These are phyloP conservation scores for Oxytorus armatus DNA, from an alignment of 2,888 invertebrate genomes.

Conservation along the genomic window DNA sequence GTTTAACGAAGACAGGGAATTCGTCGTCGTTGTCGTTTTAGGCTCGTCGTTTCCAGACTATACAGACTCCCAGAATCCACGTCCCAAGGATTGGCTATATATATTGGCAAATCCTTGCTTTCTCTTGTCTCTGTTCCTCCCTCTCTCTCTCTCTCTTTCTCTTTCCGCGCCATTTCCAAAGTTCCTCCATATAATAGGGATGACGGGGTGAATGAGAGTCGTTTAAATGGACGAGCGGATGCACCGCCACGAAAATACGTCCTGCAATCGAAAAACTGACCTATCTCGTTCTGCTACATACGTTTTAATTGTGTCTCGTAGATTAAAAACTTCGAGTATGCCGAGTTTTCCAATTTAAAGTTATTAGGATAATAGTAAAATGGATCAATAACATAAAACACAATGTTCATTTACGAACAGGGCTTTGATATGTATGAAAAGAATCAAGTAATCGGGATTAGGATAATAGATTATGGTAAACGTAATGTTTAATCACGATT, in stretches of 20 bases:
- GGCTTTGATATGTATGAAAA: no score
- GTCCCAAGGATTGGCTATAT: constrained; percentile 51
- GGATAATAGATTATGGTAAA: background rate
- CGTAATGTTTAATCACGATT: background rate
- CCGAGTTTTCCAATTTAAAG: no score
- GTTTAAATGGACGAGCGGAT: background rate
- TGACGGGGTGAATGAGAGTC: background rate
- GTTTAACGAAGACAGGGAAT: constrained; percentile 29
- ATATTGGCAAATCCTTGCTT: constrained; percentile 43
- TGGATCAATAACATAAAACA: no score
- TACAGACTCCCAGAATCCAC: constrained; percentile 30
- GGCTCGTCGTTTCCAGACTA: constrained; percentile 2
- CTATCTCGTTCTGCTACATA: background rate
- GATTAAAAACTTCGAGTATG: background rate
- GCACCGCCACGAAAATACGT: background rate
- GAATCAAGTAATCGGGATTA: no score
- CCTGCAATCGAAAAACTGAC: background rate
- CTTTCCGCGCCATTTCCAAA: background rate
- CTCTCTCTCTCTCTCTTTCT: constrained; percentile 3
- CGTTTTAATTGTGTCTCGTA: background rate
- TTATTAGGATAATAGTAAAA: no score
- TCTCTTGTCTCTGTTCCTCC: constrained; percentile 1
- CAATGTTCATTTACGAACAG: no score
- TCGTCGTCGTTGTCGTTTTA: constrained; percentile 33
- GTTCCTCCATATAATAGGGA: constrained; percentile 4